A percentile compares a stretch with the other conserved stretches of the same genome.
Conservation (phyloP, 2,113 vertebrate species). For the Phyllostomus discolor region DNA sequence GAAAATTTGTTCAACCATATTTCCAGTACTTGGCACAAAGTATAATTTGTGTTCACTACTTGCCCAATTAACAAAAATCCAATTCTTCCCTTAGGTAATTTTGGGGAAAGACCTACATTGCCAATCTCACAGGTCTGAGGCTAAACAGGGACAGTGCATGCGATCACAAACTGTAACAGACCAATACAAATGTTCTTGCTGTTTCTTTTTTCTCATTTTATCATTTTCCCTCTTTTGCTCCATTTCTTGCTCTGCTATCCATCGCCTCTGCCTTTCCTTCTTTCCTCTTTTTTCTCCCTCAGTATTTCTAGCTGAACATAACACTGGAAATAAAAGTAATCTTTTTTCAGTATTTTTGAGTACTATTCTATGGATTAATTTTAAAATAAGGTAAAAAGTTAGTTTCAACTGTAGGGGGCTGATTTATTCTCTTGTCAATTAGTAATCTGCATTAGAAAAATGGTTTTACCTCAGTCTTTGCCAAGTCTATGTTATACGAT, state of each 20-base stretch:
- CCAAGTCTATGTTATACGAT: background rate
- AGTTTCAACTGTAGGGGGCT: background rate
- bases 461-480: background rate
- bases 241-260: background rate
- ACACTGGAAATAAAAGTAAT: background rate
- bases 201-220: background rate
- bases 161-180: background rate
- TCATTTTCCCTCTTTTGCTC: background rate
- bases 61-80: background rate
- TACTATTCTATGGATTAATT: background rate
- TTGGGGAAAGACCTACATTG: background rate
- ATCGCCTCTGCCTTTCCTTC: background rate
- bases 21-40: background rate
- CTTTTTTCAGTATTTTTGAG: constrained; percentile 10
- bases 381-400: background rate
- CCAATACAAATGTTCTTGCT: background rate
- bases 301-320: background rate
- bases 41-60: background rate
- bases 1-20: background rate
- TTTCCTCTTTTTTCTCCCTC: background rate
- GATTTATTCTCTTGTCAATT: background rate
- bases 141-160: background rate
- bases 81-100: background rate
- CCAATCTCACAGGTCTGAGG: background rate
- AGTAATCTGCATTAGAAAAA: background rate